These are phyloP conservation scores for Orchestia grillus DNA, from an alignment of 1,140 invertebrate species.

Conservation along the genomic window DNA sequence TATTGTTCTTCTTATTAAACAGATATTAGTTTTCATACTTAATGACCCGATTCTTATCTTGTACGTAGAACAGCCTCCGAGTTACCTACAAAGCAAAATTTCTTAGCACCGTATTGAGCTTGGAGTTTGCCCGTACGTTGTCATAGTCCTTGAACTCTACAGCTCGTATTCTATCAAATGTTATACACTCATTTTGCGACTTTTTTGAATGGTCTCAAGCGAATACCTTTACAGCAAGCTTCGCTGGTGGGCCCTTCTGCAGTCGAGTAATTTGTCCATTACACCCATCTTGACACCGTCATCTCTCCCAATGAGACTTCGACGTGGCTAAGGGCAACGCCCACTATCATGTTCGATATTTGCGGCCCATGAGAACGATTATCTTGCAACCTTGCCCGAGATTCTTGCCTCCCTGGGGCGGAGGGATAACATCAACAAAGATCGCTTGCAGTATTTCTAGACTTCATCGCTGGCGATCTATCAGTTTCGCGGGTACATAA, in stretches of 20 bases:
- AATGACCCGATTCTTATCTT: too few species aligned
- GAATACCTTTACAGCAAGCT: background rate
- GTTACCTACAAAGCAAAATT: background rate
- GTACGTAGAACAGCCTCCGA: too few species aligned
- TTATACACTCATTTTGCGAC: background rate
- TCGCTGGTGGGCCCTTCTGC: background rate
- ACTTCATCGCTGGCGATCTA: background rate
- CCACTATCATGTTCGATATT: background rate
- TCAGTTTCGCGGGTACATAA: too few species aligned
- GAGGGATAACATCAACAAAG: background rate
- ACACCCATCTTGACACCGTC: background rate
- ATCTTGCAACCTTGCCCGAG: background rate
- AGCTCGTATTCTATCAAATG: background rate
- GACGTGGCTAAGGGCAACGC: background rate
- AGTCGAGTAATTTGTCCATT: background rate
- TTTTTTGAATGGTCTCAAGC: background rate
- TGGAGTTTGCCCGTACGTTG: background rate
- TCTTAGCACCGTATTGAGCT: background rate
- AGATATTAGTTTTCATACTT: too few species aligned
- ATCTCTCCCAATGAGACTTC: background rate
- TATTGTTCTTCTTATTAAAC: too few species aligned
- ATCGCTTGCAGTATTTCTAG: background rate
- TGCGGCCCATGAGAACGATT: background rate
- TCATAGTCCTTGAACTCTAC: background rate
- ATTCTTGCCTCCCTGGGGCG: background rate